A percentile compares a stretch with the other conserved stretches of the same genome.
Conservation (phyloP, 2,888 invertebrate species). For the Chrysomela aeneicollis region DNA sequence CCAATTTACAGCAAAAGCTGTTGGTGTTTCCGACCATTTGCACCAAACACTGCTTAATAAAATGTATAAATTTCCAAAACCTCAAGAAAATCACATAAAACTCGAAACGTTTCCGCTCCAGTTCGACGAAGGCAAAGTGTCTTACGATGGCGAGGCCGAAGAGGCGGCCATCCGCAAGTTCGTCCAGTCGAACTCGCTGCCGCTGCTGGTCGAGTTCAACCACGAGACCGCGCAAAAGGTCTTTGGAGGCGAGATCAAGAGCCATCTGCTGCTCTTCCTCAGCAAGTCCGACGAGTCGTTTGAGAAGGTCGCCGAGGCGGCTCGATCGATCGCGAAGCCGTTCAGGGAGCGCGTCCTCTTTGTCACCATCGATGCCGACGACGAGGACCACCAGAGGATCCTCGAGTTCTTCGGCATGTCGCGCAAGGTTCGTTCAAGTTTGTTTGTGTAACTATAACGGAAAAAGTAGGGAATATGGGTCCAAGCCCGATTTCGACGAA, state of each 20-base stretch:
- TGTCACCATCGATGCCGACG: slow-evolving; percentile 94
- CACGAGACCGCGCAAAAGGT: slow-evolving; percentile 98
- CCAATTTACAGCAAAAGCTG: too few species aligned
- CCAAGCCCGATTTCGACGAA: too few species aligned
- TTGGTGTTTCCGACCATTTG: too few species aligned
- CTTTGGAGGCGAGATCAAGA: slow-evolving; percentile 97
- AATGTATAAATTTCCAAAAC: too few species aligned
- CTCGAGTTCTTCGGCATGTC: slow-evolving; percentile 97
- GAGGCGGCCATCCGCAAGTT: slow-evolving; percentile 81
- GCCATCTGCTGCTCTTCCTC: slow-evolving; percentile 94
- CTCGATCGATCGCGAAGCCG: slow-evolving; percentile 84
- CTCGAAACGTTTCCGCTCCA: too few species aligned
- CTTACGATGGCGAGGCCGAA: slow-evolving; percentile 74
- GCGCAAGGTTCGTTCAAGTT: too few species aligned
- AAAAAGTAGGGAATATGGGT: too few species aligned
- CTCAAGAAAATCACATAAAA: too few species aligned
- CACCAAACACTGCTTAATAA: too few species aligned
- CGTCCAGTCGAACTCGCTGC: slow-evolving; percentile 84
- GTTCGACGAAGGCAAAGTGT: slow-evolving; percentile 86
- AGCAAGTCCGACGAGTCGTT: slow-evolving; percentile 89
- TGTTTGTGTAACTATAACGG: too few species aligned
- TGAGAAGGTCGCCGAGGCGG: slow-evolving; percentile 78
- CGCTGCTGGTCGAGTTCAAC: slow-evolving; percentile 93
- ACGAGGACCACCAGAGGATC: slow-evolving; percentile 95
- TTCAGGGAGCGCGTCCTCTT: slow-evolving; percentile 90